A percentile compares a stretch with the other conserved stretches of the same genome.
Conservation (phyloP, 2,113 vertebrate genomes). For the Gadus macrocephalus region DNA sequence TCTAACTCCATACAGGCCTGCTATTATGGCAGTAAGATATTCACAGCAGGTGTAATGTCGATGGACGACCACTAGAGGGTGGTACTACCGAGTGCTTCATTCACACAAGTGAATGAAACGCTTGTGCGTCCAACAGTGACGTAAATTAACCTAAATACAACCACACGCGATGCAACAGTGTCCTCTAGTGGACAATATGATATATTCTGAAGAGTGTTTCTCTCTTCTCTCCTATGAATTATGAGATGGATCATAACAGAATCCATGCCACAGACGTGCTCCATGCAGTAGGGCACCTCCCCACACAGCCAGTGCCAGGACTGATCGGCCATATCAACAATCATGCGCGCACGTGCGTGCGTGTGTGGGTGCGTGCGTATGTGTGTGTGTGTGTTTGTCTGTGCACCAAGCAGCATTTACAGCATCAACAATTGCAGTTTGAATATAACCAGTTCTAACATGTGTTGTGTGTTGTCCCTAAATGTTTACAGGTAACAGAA, state of each 20-base stretch:
- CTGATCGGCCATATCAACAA: constrained; percentile 82
- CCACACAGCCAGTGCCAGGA: constrained; percentile 89
- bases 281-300: constrained; percentile 97
- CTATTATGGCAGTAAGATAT: no score
- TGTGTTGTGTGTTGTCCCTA: no score
- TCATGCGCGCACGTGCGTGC: no score
- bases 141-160: background rate
- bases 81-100: background rate
- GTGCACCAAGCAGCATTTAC: no score
- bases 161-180: constrained; percentile 5
- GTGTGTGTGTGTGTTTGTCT: no score
- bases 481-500: no score
- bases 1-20: no score
- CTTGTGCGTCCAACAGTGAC: background rate
- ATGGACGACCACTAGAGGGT: constrained; percentile 42
- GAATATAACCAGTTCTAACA: no score
- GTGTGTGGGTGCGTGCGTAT: no score
- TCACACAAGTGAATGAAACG: no score
- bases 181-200: constrained; percentile 44
- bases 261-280: constrained; percentile 97
- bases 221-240: constrained; percentile 5
- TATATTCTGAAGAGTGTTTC: constrained; percentile 12
- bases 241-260: constrained; percentile 89
- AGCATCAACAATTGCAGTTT: no score
- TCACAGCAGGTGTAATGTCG: constrained; percentile 3